A percentile compares a stretch with the other conserved stretches of the same genome.
These are phyloP conservation scores for Xylocopa sonorina DNA, from an alignment of 1,140 invertebrate genomes.

Conservation along the genomic window DNA sequence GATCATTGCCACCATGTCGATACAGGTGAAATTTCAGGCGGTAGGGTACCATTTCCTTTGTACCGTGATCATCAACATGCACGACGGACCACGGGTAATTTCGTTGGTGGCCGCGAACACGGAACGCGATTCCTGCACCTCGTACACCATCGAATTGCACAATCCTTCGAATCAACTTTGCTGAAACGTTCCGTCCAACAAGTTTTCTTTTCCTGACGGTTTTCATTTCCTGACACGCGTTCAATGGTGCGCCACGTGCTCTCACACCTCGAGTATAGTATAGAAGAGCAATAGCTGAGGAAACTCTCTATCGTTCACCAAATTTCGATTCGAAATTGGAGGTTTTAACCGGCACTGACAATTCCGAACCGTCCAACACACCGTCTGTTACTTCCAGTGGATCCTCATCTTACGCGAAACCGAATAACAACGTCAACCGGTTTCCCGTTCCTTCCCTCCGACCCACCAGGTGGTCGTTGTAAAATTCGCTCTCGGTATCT, in stretches of 20 bases:
- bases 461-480: conserved; percentile 27
- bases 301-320: conserved; percentile 13
- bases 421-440: conserved; percentile 60
- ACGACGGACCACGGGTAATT: conserved; percentile 3
- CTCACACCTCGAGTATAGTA: conserved; percentile 42
- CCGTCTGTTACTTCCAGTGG: not conserved
- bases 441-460: conserved; percentile 34
- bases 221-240: conserved; percentile 37
- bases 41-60: not conserved
- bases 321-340: too few species aligned
- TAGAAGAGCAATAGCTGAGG: conserved; percentile 54
- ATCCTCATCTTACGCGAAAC: conserved; percentile 17
- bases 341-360: not conserved
- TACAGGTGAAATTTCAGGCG: conserved; percentile 48
- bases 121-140: not conserved
- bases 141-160: not conserved
- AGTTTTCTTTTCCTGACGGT: conserved; percentile 1
- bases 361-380: not conserved
- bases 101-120: not conserved
- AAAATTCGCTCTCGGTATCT: conserved; percentile 68
- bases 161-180: not conserved
- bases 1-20: too few species aligned
- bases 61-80: conserved; percentile 24
- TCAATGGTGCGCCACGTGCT: conserved; percentile 49
- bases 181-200: not conserved